phyloP scores from a whole-genome alignment of 2,113 vertebrate genomes.

The Pitta sordida region DNA sequence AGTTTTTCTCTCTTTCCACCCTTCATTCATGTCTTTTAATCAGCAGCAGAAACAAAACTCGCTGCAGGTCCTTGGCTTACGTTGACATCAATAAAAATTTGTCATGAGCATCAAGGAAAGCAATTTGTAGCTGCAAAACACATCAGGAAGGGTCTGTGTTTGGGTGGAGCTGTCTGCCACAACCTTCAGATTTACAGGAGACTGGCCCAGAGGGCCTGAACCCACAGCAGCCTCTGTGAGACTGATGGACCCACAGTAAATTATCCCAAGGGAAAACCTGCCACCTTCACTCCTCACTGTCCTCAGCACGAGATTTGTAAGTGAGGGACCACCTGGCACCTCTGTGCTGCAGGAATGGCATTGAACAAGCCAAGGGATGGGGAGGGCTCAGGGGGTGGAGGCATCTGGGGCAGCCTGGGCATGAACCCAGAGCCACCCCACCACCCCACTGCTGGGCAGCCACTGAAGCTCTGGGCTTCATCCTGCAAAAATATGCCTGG shows the following conservation, averaged over 20 bases:
- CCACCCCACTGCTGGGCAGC: accelerated
- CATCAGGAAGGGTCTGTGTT: background rate
- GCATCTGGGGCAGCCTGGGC: background rate
- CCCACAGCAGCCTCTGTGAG: background rate
- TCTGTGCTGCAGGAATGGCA: background rate
- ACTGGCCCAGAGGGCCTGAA: background rate
- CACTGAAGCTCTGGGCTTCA: accelerated
- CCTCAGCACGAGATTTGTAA: background rate
- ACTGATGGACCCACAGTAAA: background rate
- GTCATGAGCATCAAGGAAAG: background rate
- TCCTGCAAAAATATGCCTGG: background rate
- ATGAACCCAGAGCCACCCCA: accelerated
- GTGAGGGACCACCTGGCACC: background rate
- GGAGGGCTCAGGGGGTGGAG: background rate
- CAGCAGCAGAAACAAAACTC: background rate
- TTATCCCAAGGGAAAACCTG: accelerated
- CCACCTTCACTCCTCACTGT: background rate
- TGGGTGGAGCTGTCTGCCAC: background rate
- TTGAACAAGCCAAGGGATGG: background rate
- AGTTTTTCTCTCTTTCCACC: background rate
- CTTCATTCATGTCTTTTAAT: background rate
- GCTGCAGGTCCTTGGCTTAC: background rate
- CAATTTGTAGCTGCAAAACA: background rate
- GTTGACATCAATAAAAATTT: background rate
- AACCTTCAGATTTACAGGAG: background rate